These are phyloP conservation scores for Emydura subglobosa DNA, from an alignment of 2,113 vertebrate genomes.

Conservation along the genomic window DNA sequence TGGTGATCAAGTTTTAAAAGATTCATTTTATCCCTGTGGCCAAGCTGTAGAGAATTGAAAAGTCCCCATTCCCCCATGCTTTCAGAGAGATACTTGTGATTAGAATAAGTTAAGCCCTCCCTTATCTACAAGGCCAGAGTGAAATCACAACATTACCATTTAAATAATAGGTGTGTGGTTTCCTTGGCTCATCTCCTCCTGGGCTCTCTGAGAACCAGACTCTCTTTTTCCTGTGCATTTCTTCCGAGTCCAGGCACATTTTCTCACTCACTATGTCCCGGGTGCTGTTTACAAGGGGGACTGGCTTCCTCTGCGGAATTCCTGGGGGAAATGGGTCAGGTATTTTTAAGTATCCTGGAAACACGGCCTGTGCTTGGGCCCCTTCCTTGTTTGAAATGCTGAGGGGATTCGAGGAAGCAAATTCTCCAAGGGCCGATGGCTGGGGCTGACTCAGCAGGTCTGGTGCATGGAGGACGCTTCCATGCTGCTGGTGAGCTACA, in stretches of 20 bases:
- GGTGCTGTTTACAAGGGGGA: not conserved
- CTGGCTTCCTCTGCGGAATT: not conserved
- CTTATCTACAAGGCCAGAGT: not conserved
- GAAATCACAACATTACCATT: not conserved
- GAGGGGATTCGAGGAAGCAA: not conserved
- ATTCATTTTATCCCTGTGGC: not conserved
- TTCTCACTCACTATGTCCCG: not conserved
- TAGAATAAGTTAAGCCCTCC: not conserved
- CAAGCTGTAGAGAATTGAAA: not conserved
- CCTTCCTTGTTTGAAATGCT: not conserved
- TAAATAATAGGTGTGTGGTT: slow-evolving; percentile 3
- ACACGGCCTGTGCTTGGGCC: not conserved
- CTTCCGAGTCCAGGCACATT: not conserved
- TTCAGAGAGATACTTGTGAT: not conserved
- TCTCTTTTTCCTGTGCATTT: not conserved
- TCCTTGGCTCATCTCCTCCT: not conserved
- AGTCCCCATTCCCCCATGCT: no score
- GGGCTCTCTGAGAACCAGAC: slow-evolving; percentile 3
- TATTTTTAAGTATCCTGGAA: not conserved
- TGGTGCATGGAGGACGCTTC: not conserved
- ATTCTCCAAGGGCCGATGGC: not conserved
- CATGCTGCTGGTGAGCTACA: not conserved
- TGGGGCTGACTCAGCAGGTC: not conserved
- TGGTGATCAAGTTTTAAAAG: not conserved
- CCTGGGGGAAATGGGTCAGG: not conserved